Percentiles rank a stretch among this genome's conserved stretches.
Conservation (phyloP, 2,797 vertebrate species). For the Sciaenops ocellatus region DNA sequence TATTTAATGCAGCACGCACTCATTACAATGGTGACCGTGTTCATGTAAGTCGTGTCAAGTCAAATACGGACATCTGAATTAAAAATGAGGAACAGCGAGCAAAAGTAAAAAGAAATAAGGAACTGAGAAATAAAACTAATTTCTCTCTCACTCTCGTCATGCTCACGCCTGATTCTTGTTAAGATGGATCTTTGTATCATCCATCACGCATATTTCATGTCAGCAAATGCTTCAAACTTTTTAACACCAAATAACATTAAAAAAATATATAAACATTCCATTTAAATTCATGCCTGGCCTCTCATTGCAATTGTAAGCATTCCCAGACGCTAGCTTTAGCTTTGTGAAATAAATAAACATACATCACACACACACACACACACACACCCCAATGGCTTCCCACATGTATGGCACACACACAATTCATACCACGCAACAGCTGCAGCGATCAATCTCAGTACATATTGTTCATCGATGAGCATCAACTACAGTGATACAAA, state of each 20-base stretch:
- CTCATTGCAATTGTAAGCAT: constrained; percentile 75
- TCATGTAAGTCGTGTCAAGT: constrained; percentile 83
- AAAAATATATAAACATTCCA: constrained; percentile 79
- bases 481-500: too few relatives aligned
- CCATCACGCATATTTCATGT: constrained; percentile 15
- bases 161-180: constrained; percentile 40
- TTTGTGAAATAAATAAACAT: constrained; percentile 69
- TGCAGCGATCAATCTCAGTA: too few relatives aligned
- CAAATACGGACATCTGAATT: constrained; percentile 89
- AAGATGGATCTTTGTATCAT: constrained; percentile 43
- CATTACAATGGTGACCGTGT: constrained; percentile 81
- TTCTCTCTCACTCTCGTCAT: background rate
- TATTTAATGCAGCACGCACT: constrained; percentile 40
- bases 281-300: constrained; percentile 78
- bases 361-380: constrained; percentile 35
- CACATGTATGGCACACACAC: too few relatives aligned
- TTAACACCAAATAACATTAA: constrained; percentile 70
- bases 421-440: too few relatives aligned
- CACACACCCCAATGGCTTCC: background rate
- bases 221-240: too few relatives aligned
- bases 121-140: constrained; percentile 45
- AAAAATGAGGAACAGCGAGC: constrained; percentile 85
- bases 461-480: too few relatives aligned
- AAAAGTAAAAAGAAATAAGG: constrained; percentile 84
- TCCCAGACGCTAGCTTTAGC: constrained; percentile 77